Conservation (phyloP, 53 echinoderm and acorn worm genomes). For the Zoroaster sp. region DNA sequence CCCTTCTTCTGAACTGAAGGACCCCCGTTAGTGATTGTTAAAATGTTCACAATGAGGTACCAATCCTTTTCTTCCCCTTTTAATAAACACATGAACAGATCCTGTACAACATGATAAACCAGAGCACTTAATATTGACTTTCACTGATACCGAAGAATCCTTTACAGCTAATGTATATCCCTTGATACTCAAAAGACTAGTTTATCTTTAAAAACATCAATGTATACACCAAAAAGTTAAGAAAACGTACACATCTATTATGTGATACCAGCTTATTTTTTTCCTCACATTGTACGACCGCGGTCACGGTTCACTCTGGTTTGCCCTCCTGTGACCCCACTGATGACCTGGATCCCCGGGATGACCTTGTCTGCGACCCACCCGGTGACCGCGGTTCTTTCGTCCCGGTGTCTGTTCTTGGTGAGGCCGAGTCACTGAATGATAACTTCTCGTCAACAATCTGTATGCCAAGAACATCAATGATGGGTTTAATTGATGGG, state of each 20-base stretch:
- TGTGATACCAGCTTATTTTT: neutral
- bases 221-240: neutral
- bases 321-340: constrained; percentile 27
- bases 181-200: neutral
- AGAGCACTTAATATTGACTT: neutral
- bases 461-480: too few species aligned
- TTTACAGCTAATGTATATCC: neutral
- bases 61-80: too few species aligned
- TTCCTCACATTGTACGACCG: too few species aligned
- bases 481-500: too few species aligned
- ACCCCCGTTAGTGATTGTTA: too few species aligned
- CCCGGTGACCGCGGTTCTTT: constrained; percentile 23
- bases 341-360: constrained; percentile 23
- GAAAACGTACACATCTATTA: neutral
- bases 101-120: neutral
- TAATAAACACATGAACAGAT: neutral
- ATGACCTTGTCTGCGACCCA: constrained; percentile 19
- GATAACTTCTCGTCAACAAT: constrained; percentile 64
- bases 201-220: neutral
- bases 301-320: neutral
- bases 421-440: constrained; percentile 47
- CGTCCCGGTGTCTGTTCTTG: constrained; percentile 51
- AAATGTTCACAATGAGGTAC: neutral
- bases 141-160: neutral
- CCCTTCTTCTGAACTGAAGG: too few species aligned